phyloP scores from a whole-genome alignment of 1,140 invertebrate genomes.

The Diorhabda sublineata region DNA sequence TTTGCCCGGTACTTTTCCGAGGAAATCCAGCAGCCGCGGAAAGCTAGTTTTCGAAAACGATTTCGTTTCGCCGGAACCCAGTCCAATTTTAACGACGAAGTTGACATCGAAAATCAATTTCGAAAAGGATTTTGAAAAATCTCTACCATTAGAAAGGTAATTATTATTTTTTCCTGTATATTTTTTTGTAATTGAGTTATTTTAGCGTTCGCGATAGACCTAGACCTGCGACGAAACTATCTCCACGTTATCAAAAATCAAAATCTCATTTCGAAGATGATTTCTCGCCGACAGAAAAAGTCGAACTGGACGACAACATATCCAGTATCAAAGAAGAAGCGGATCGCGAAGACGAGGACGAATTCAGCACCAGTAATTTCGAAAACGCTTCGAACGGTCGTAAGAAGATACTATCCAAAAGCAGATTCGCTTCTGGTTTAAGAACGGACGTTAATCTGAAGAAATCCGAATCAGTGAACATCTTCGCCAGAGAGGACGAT shows the following conservation, averaged over 20 bases:
- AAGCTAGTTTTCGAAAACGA: constrained; percentile 68
- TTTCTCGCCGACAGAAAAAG: constrained; percentile 56
- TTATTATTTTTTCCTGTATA: background rate
- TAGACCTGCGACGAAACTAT: constrained; percentile 25
- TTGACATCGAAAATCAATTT: constrained; percentile 31
- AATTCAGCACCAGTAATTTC: constrained; percentile 24
- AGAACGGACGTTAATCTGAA: constrained; percentile 47
- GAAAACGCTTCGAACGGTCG: constrained; percentile 22
- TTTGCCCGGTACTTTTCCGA: constrained; percentile 33
- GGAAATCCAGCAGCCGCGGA: constrained; percentile 36
- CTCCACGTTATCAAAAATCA: constrained; percentile 47
- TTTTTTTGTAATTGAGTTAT: background rate
- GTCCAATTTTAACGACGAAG: constrained; percentile 23
- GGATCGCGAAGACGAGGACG: constrained; percentile 35
- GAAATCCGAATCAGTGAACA: constrained; percentile 84
- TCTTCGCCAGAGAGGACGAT: constrained; percentile 74
- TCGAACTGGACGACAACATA: constrained; percentile 37
- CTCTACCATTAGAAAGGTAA: background rate
- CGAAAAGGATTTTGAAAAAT: constrained; percentile 38
- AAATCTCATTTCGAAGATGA: constrained; percentile 70
- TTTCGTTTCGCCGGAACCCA: constrained; percentile 50
- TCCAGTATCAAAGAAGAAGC: constrained; percentile 38
- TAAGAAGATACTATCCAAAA: constrained; percentile 25
- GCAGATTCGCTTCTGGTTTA: constrained; percentile 30
- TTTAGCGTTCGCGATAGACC: background rate